These are phyloP conservation scores for Rhagoletis pomonella DNA, from an alignment of 1,140 invertebrate species.

Conservation along the genomic window DNA sequence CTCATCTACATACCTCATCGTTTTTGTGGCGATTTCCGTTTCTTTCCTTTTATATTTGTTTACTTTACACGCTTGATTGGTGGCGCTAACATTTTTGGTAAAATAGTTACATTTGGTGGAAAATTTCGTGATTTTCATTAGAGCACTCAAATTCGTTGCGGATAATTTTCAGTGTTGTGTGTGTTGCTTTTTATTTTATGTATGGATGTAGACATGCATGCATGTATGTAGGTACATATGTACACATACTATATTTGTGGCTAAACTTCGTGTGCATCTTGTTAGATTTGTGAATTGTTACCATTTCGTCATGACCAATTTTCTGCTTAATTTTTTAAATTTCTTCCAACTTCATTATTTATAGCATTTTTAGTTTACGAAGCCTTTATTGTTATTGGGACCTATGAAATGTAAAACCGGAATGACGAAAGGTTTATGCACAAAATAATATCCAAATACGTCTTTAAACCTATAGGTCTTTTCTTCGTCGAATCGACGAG, in stretches of 20 bases:
- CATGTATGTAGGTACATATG: neutral
- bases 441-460: too few relatives aligned
- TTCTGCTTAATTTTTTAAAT: neutral
- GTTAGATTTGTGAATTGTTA: slow-evolving; percentile 1
- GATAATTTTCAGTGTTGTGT: slow-evolving; percentile 22
- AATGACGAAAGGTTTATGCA: too few relatives aligned
- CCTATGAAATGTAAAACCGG: too few relatives aligned
- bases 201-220: neutral
- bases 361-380: too few relatives aligned
- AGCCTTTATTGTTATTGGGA: too few relatives aligned
- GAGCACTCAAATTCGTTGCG: slow-evolving; percentile 11
- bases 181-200: neutral
- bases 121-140: slow-evolving; percentile 18
- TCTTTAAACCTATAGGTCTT: too few relatives aligned
- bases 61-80: slow-evolving; percentile 30
- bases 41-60: neutral
- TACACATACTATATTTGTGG: neutral
- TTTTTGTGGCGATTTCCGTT: neutral
- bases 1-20: too few relatives aligned
- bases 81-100: slow-evolving; percentile 37
- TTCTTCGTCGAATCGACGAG: too few relatives aligned
- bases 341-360: neutral
- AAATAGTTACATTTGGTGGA: slow-evolving; percentile 1
- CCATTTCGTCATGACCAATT: neutral
- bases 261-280: neutral